These are phyloP conservation scores for Serranus cabrilla DNA, from an alignment of 2,797 vertebrate species.

Conservation along the genomic window DNA sequence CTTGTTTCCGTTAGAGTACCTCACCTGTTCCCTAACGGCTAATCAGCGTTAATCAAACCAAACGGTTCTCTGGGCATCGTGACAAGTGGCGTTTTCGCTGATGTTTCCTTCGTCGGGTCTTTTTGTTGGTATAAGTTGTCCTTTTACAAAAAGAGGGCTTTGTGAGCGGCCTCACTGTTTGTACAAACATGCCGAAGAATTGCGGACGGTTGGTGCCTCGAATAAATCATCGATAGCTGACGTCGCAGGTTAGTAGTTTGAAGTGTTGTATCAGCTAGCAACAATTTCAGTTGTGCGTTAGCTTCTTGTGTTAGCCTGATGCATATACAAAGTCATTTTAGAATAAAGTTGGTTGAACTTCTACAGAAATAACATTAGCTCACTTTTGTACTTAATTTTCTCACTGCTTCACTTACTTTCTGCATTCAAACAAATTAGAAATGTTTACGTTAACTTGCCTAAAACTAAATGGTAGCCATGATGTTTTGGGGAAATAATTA, in stretches of 20 bases:
- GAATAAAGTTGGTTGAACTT: background rate
- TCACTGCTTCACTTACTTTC: background rate
- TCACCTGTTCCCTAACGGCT: background rate
- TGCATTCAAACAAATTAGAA: background rate
- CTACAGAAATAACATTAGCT: background rate
- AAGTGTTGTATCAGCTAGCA: background rate
- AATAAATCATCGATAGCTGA: conserved; percentile 31
- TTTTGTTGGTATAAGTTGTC: conserved; percentile 77
- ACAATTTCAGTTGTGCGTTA: background rate
- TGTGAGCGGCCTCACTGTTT: conserved; percentile 85
- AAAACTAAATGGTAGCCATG: background rate
- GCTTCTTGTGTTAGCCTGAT: background rate
- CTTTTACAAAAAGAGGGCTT: conserved; percentile 55
- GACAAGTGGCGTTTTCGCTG: background rate
- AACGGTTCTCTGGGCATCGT: background rate
- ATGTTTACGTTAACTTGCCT: background rate
- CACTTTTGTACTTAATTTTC: background rate
- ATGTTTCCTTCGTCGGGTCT: conserved; percentile 85
- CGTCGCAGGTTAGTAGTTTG: conserved; percentile 58
- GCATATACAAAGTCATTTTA: background rate
- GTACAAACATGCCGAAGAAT: conserved; percentile 78
- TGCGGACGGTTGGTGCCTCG: conserved; percentile 5
- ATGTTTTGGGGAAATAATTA: too few species aligned
- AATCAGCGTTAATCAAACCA: background rate
- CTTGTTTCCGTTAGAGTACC: background rate